Conservation (phyloP, 2,113 vertebrate genomes). For the Passer domesticus region DNA sequence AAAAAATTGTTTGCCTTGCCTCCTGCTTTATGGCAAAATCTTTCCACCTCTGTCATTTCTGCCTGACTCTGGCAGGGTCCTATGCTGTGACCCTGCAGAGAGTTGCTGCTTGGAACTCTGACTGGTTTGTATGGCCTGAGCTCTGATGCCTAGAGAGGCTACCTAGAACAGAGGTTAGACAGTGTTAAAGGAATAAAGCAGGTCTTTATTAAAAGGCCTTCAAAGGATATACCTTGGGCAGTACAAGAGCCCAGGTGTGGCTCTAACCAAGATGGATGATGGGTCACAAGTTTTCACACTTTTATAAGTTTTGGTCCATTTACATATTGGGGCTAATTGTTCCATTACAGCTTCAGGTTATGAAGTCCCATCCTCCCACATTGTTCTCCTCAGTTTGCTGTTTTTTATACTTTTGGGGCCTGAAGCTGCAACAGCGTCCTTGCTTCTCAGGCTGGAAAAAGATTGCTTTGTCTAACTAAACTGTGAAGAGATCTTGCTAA, state of each 20-base stretch:
- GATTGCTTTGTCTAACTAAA: neutral
- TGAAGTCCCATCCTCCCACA: neutral
- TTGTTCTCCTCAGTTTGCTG: neutral
- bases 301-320: neutral
- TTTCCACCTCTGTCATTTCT: neutral
- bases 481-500: neutral
- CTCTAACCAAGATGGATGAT: neutral
- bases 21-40: neutral
- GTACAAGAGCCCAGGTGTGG: fast-evolving
- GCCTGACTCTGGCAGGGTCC: neutral
- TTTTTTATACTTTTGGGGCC: neutral
- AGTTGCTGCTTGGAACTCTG: neutral
- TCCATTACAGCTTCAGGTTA: neutral
- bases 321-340: neutral
- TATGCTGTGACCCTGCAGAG: neutral
- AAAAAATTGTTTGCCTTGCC: neutral
- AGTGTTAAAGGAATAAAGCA: neutral
- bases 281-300: neutral
- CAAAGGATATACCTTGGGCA: neutral
- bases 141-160: neutral
- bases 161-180: neutral
- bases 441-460: neutral
- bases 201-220: neutral
- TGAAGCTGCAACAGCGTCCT: neutral
- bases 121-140: neutral